A percentile compares a stretch with the other conserved stretches of the same genome.
These are phyloP conservation scores for Boloria euphrosyne DNA, from an alignment of 2,888 invertebrate species.

Conservation along the genomic window DNA sequence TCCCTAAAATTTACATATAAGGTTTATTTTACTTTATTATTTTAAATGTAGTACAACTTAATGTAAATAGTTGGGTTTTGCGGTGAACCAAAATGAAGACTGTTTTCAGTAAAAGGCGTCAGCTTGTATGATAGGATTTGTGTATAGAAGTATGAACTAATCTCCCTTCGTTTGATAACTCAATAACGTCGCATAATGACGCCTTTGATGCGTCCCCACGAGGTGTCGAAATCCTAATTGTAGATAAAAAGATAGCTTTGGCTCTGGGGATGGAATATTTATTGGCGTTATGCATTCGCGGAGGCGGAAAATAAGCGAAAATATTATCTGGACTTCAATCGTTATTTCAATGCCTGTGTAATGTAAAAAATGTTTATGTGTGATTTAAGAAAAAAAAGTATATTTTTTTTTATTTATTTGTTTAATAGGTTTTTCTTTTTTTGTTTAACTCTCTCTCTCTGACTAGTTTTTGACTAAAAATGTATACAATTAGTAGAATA, in stretches of 20 bases:
- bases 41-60: slow-evolving; percentile 35
- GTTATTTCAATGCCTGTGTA: too few species aligned
- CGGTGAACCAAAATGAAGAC: slow-evolving; percentile 78
- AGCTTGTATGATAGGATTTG: slow-evolving; percentile 82
- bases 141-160: slow-evolving; percentile 82
- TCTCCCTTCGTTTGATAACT: slow-evolving; percentile 80
- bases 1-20: slow-evolving; percentile 39
- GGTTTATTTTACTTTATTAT: slow-evolving; percentile 40
- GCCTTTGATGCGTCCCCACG: slow-evolving; percentile 72
- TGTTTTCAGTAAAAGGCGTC: slow-evolving; percentile 80
- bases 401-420: too few species aligned
- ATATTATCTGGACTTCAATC: background rate
- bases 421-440: too few species aligned
- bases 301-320: slow-evolving; percentile 24
- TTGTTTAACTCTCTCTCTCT: too few species aligned
- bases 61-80: slow-evolving; percentile 55
- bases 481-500: too few species aligned
- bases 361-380: too few species aligned
- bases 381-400: too few species aligned
- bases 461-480: too few species aligned
- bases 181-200: slow-evolving; percentile 80
- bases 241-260: slow-evolving; percentile 81
- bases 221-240: slow-evolving; percentile 81
- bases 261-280: slow-evolving; percentile 48
- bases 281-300: slow-evolving; percentile 31